These are phyloP conservation scores for Silurus meridionalis DNA, from an alignment of 2,113 vertebrate species.

Conservation along the genomic window DNA sequence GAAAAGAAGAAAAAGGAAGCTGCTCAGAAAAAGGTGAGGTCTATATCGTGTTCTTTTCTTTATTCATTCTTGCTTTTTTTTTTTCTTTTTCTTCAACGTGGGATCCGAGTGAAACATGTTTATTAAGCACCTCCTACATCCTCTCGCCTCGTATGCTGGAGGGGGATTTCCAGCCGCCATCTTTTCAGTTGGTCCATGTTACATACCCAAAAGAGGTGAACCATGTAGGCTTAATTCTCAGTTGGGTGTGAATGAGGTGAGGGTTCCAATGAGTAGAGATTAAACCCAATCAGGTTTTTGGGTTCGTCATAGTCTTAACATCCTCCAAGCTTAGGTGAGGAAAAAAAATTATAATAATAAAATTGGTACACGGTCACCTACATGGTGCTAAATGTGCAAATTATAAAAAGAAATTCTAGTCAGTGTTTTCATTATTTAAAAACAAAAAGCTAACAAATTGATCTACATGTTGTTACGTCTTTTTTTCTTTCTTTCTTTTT, in stretches of 20 bases:
- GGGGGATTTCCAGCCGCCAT: slow-evolving; percentile 32
- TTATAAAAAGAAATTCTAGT: neutral
- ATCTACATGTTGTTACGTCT: neutral
- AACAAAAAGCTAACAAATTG: neutral
- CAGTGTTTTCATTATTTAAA: neutral
- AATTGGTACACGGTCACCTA: neutral
- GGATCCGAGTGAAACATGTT: neutral
- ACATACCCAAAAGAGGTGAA: neutral
- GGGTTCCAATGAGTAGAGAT: neutral
- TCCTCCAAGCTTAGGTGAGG: neutral
- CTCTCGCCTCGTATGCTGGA: neutral
- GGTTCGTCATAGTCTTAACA: neutral
- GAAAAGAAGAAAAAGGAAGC: slow-evolving; percentile 99
- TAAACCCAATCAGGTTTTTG: neutral
- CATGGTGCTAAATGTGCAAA: neutral
- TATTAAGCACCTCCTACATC: slow-evolving; percentile 21
- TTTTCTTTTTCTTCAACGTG: neutral
- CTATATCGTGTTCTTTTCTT: too few species aligned
- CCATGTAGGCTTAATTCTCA: neutral
- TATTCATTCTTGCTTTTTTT: too few species aligned
- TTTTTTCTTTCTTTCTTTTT: neutral
- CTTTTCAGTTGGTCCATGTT: neutral
- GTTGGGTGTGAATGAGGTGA: neutral
- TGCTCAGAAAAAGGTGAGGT: slow-evolving; percentile 92
- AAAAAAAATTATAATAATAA: neutral